Base-by-base conservation (phyloP, 2,888 invertebrate species). In the Tuta absoluta region DNA sequence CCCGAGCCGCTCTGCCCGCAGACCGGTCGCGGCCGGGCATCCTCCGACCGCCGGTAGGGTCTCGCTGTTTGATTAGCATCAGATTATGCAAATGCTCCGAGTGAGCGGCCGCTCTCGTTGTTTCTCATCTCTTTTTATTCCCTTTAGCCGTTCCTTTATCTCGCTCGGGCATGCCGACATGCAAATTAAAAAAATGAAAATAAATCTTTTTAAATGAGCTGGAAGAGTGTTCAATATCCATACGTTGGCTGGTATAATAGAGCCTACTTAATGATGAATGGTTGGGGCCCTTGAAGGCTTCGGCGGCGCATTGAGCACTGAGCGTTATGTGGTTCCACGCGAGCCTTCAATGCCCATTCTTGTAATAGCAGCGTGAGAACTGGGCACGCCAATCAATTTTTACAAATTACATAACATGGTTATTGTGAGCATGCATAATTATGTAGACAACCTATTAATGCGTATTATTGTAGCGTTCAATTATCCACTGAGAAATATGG, bases 81-180 rank as follows among this genome's bases (percentile, higher is more conserved):
- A 88, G 91, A 90, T 89, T 91, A 91, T 91, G 90, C 89, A 90
- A 91, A 91, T 91, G 84, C 84, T 78, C 75, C 86, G 85, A 85
- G 80, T 82, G 84, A 87, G 87, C 89, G 86, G 86, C 84, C 87
- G 89, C 88, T 87, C 88, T 87, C 81, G 79, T 87, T 85, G 84
- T 88, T 86, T 86, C 85, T 76, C 79, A 76, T 82, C 85, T 77
- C 85, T 79, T 86, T 87, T 89, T 87, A 81, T 81, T 84, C 82
- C 82, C 79, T 81, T 77, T 79, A 77, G 79, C 79, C 80, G 81
- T 80, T 80, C 84, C 83, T 91, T 91, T 91, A 89, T 89, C 89
- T 89, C 84, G 78, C 89, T 89, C 83, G 78, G 76, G 81, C 79
- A 85, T 83, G 86, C 91, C 89, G 89, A 85, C 88, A 87, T 84